These are phyloP conservation scores for Cremastobaeus sp. DNA, from an alignment of 2,888 invertebrate genomes.

Conservation along the genomic window DNA sequence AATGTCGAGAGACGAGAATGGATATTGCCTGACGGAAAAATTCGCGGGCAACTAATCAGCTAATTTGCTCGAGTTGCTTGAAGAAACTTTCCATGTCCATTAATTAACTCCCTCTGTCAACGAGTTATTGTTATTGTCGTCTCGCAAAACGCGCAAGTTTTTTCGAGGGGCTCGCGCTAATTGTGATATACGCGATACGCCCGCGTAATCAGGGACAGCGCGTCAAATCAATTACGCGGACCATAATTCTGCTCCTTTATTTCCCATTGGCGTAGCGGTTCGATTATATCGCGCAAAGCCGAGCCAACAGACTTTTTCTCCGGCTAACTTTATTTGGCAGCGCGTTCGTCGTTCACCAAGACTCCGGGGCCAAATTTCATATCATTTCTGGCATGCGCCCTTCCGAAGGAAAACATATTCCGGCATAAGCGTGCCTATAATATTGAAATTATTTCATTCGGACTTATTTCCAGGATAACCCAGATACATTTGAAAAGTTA, in stretches of 20 bases:
- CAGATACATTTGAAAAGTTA: slow-evolving; percentile 10
- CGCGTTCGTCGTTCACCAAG: slow-evolving; percentile 19
- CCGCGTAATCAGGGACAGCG: slow-evolving; percentile 23
- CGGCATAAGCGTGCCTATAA: slow-evolving; percentile 28
- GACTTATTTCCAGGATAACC: slow-evolving; percentile 15
- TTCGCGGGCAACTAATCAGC: slow-evolving; percentile 24
- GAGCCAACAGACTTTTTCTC: slow-evolving; percentile 41
- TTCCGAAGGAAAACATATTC: slow-evolving; percentile 38
- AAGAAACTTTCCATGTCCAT: slow-evolving; percentile 33
- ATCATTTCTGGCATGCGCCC: slow-evolving; percentile 46
- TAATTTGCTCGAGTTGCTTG: slow-evolving; percentile 18
- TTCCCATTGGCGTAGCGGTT: slow-evolving; percentile 33
- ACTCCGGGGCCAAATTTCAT: slow-evolving; percentile 38
- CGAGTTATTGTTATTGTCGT: slow-evolving; percentile 9
- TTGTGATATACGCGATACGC: slow-evolving; percentile 30
- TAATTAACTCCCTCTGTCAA: slow-evolving; percentile 33
- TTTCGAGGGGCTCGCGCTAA: slow-evolving; percentile 5
- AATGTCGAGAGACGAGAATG: slow-evolving; percentile 19
- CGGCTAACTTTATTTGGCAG: slow-evolving; percentile 49
- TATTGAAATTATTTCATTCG: slow-evolving; percentile 40
- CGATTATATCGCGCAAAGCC: slow-evolving; percentile 32
- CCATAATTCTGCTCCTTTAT: slow-evolving; percentile 32
- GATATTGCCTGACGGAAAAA: slow-evolving; percentile 38
- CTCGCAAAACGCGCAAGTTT: slow-evolving; percentile 10
- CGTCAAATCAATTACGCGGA: slow-evolving; percentile 45